A percentile compares a stretch with the other conserved stretches of the same genome.
These are phyloP conservation scores for Tridacna crocea DNA, from an alignment of 2,888 invertebrate genomes.

Conservation along the genomic window DNA sequence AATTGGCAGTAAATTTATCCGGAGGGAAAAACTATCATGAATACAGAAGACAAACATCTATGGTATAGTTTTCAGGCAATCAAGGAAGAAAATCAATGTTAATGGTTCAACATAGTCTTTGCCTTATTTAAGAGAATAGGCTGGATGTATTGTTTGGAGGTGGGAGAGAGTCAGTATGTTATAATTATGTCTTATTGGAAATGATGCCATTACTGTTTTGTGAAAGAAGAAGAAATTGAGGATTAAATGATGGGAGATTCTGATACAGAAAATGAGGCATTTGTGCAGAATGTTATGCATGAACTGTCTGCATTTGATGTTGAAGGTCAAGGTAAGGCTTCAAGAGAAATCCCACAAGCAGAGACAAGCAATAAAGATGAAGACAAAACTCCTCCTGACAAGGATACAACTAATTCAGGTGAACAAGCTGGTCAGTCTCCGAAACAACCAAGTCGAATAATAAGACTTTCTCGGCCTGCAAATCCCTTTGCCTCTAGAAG, in stretches of 20 bases:
- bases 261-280: slow-evolving; percentile 54
- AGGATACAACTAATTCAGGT: slow-evolving; percentile 12
- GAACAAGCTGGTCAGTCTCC: slow-evolving; percentile 10
- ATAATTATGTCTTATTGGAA: too few relatives aligned
- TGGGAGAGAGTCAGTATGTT: too few relatives aligned
- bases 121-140: neutral
- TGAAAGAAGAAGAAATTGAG: neutral
- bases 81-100: too few relatives aligned
- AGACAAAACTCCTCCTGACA: slow-evolving; percentile 6
- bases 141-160: neutral
- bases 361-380: slow-evolving; percentile 3
- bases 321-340: slow-evolving; percentile 47
- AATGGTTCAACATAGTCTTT: neutral
- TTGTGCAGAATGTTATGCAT: slow-evolving; percentile 65
- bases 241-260: slow-evolving; percentile 50
- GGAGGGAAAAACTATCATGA: too few relatives aligned
- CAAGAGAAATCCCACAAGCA: slow-evolving; percentile 15
- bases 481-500: slow-evolving; percentile 38
- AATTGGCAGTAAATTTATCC: neutral
- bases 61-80: too few relatives aligned
- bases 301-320: slow-evolving; percentile 66
- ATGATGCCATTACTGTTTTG: neutral
- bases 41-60: too few relatives aligned
- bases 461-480: slow-evolving; percentile 50
- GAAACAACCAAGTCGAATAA: slow-evolving; percentile 53